Evolutionary conservation across 2,797 vertebrate species (phyloP).

Genomic region (Danio jaintianensis): DNA sequence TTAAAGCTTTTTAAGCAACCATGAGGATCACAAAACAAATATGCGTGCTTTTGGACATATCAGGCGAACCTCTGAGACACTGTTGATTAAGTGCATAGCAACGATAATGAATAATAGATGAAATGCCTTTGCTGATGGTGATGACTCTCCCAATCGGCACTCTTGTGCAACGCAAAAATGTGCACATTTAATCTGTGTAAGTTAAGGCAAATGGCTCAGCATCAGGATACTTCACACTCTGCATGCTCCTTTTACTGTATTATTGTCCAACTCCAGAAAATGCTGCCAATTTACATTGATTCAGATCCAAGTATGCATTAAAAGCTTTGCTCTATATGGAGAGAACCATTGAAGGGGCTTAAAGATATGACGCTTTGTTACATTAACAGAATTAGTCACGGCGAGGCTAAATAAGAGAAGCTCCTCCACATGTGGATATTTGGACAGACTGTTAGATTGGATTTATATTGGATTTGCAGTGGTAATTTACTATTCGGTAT

Average conservation of each 20-base stretch:
- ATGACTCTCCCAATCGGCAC: slow-evolving; percentile 4
- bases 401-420: slow-evolving; percentile 61
- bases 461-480: slow-evolving; percentile 75
- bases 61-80: slow-evolving; percentile 4
- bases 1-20: neutral
- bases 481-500: slow-evolving; percentile 73
- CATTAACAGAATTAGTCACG: slow-evolving; percentile 77
- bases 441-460: slow-evolving; percentile 72
- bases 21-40: neutral
- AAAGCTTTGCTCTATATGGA: slow-evolving; percentile 9
- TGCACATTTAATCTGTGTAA: slow-evolving; percentile 28
- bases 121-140: slow-evolving; percentile 15
- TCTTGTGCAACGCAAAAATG: slow-evolving; percentile 23
- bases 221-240: slow-evolving; percentile 33
- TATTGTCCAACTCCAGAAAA: slow-evolving; percentile 31
- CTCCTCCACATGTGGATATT: slow-evolving; percentile 71
- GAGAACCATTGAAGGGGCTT: slow-evolving; percentile 53
- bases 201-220: slow-evolving; percentile 28
- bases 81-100: slow-evolving; percentile 5
- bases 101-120: neutral
- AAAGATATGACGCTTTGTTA: slow-evolving; percentile 74
- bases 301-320: slow-evolving; percentile 39
- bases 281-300: slow-evolving; percentile 48
- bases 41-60: neutral
- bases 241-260: slow-evolving; percentile 28